Evolutionary conservation across 2,888 invertebrate species (phyloP), one percentile per base, ranked within the genome.

Genomic region (Cetonia aurata): DNA sequence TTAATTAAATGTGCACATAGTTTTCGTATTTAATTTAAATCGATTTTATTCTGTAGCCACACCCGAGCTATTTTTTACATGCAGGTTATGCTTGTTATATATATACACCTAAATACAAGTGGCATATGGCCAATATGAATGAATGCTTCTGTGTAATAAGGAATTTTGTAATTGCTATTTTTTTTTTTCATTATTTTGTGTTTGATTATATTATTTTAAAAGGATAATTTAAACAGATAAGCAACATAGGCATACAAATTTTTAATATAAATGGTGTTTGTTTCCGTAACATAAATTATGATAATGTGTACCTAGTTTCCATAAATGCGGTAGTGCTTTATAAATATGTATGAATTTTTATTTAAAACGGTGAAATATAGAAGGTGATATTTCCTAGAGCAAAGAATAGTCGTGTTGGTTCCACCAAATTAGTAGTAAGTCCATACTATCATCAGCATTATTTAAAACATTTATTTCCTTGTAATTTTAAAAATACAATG

Each of bases 1-100:
- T 19, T 60, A 52, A 65, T 65, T 65, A 52, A 50, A 15, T n/a
- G 8, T 48, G 50, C 15, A 37, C 62, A 52, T 52, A 50, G 33
- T 17, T 65, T 65, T 50, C 50, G 17, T 17, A 41, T 65, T 65
- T 65, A 65, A 65, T 65, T 65, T 65, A 65, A 33, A 65, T 65
- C 62, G 62, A 65, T 65, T 65, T 52, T 65, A 65, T 65, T 65
- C 19, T 15, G 33, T 65, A 65, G 50, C 50, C 62, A 65, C 62
- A 65, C 62, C 62, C 62, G 62, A 37, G 48, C 33, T 62, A 50
- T 62, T 62, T 37, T 50, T 65, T 50, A 50, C 50, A 48, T 3
- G 17, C 25, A 37, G 15, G 41, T 52, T 52, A 50, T 8, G 6
- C 10, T 37, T 37, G 37, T 37, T 25, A 50, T 50, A 17, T 33